phyloP scores from a whole-genome alignment of 1,140 invertebrate genomes.

The Drosophila simulans region DNA sequence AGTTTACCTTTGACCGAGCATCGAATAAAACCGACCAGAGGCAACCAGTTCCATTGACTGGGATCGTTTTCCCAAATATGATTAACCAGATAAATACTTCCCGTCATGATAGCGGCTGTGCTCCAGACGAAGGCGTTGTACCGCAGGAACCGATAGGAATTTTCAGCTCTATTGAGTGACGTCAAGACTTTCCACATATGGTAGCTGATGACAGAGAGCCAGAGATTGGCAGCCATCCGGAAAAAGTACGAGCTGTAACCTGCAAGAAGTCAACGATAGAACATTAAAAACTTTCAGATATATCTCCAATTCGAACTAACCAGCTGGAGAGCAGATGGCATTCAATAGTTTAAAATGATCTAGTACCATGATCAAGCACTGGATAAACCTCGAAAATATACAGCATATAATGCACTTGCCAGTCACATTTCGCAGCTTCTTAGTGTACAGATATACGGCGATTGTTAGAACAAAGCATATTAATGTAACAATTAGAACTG shows the following conservation, averaged over 20 bases:
- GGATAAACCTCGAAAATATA: background rate
- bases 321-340: background rate
- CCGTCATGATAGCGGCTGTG: background rate
- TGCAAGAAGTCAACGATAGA: background rate
- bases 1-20: background rate
- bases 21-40: background rate
- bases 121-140: background rate
- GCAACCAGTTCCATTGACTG: background rate
- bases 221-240: background rate
- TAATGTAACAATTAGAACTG: background rate
- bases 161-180: background rate
- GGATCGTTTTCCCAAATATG: background rate
- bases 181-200: background rate
- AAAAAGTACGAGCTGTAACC: background rate
- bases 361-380: background rate
- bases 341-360: background rate
- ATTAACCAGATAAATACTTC: background rate
- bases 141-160: background rate
- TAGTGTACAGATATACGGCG: background rate
- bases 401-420: background rate
- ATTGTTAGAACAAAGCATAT: background rate
- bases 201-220: background rate
- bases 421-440: background rate
- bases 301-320: background rate
- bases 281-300: background rate